Conservation (phyloP, 2,888 invertebrate genomes). For the Tetranychus piercei region DNA sequence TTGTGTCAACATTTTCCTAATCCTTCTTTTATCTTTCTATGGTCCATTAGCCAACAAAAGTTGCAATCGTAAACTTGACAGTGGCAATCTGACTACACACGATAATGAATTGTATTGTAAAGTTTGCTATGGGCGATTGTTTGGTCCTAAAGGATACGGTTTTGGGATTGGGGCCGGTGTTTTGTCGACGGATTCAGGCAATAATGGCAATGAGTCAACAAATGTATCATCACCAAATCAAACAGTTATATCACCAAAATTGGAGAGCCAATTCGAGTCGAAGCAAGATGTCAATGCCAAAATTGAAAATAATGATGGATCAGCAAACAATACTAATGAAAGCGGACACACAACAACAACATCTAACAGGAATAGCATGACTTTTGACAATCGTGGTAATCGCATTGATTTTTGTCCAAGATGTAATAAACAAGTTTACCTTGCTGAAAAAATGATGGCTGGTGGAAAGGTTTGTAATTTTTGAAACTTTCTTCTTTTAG, state of each 20-base stretch:
- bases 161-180: constrained; percentile 35
- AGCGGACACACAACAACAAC: background rate
- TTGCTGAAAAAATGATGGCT: constrained; percentile 86
- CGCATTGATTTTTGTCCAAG: constrained; percentile 34
- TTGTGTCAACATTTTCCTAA: background rate
- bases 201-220: constrained; percentile 25
- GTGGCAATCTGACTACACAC: constrained; percentile 35
- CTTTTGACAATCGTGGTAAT: background rate
- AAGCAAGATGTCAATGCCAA: background rate
- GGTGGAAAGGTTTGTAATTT: constrained; percentile 47
- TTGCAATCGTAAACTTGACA: constrained; percentile 37
- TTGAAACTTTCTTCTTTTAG: background rate
- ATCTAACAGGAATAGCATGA: background rate
- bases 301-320: background rate
- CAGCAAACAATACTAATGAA: constrained; percentile 3
- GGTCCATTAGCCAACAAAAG: constrained; percentile 25
- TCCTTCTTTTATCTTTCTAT: background rate
- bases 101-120: constrained; percentile 36
- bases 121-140: constrained; percentile 34
- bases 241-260: constrained; percentile 30
- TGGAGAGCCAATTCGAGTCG: constrained; percentile 7
- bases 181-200: constrained; percentile 35
- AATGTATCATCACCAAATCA: constrained; percentile 31
- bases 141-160: constrained; percentile 36
- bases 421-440: constrained; percentile 70